phyloP scores from a whole-genome alignment of 2,113 vertebrate genomes.

The Arizona elegans region DNA sequence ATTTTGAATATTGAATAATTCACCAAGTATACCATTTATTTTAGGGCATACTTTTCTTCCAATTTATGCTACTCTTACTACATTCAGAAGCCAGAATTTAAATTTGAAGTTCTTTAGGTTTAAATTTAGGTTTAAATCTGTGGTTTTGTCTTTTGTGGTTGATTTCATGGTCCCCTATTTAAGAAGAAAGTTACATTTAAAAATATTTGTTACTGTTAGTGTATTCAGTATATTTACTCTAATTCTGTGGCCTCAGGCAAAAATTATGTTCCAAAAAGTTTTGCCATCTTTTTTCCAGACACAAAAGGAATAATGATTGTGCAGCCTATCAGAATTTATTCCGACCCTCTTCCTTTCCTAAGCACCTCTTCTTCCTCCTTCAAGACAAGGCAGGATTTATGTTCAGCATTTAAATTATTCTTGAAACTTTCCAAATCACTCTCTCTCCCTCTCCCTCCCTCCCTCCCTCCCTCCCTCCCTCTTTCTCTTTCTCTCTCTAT shows the following conservation, averaged over 20 bases:
- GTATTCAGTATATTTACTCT: conserved; percentile 42
- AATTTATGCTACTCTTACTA: background rate
- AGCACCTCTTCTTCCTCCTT: background rate
- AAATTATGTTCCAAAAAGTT: conserved; percentile 51
- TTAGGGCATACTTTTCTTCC: background rate
- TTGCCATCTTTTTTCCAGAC: conserved; percentile 38
- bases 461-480: background rate
- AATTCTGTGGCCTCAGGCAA: conserved; percentile 36
- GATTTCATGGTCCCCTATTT: background rate
- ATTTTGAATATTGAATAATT: background rate
- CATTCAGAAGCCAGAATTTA: background rate
- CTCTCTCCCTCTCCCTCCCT: background rate
- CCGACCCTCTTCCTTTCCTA: conserved; percentile 33
- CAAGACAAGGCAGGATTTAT: conserved; percentile 51
- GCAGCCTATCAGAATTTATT: conserved; percentile 44
- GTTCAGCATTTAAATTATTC: conserved; percentile 52
- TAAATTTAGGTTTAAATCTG: background rate
- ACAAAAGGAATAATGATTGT: conserved; percentile 50
- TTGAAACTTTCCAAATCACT: conserved; percentile 52
- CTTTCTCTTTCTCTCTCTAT: background rate
- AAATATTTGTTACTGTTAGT: background rate
- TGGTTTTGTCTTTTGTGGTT: background rate
- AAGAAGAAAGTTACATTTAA: background rate
- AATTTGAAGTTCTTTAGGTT: background rate
- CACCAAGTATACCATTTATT: background rate